Percentiles rank a stretch among this genome's conserved stretches.
phyloP scores from a whole-genome alignment of 2,888 invertebrate genomes.

The Dugesia japonica region DNA sequence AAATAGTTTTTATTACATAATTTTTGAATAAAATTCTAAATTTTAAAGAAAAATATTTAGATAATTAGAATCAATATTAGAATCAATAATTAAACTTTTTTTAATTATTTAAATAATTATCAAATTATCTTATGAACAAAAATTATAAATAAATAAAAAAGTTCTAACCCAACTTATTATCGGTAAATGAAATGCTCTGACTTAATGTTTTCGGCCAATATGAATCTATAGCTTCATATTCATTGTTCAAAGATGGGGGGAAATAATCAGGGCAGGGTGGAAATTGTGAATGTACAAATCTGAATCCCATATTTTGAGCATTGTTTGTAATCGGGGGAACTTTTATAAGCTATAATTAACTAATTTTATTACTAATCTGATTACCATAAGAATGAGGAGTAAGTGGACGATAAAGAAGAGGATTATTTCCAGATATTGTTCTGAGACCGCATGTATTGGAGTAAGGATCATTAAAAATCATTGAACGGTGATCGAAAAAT shows the following conservation, averaged over 20 bases:
- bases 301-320: neutral
- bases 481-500: neutral
- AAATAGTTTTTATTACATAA: too few species aligned
- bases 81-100: too few species aligned
- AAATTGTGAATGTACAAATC: neutral
- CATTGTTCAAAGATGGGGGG: neutral
- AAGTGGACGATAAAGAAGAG: neutral
- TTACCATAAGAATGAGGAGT: slow-evolving; percentile 3
- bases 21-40: too few species aligned
- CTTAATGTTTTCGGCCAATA: neutral
- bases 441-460: neutral
- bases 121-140: too few species aligned
- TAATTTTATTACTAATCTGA: too few species aligned
- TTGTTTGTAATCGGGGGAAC: neutral
- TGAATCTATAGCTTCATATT: neutral
- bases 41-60: too few species aligned
- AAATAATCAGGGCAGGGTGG: neutral
- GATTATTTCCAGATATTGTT: neutral
- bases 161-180: neutral
- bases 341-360: too few species aligned
- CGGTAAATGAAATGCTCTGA: neutral
- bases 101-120: too few species aligned
- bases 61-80: too few species aligned
- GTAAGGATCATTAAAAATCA: neutral
- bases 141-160: too few species aligned